phyloP scores from a whole-genome alignment of 2,797 vertebrate genomes.

The Clarias laeviceps region DNA sequence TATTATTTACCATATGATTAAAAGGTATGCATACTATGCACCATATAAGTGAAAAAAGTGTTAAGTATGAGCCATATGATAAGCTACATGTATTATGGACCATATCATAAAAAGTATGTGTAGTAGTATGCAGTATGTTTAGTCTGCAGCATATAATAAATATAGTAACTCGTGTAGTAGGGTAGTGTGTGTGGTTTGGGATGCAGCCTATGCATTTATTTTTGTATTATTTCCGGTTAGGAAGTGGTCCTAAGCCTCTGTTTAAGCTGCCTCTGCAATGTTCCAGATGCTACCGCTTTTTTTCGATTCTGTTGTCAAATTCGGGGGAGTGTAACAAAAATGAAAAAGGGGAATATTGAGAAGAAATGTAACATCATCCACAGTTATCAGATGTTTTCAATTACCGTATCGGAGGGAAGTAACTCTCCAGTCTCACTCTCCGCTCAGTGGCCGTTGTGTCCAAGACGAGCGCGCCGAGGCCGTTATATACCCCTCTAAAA shows the following conservation, averaged over 20 bases:
- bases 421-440: conserved; percentile 20
- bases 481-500: conserved; percentile 96
- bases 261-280: too few relatives aligned
- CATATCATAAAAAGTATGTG: neutral
- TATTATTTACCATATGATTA: neutral
- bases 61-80: too few relatives aligned
- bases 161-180: neutral
- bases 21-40: too few relatives aligned
- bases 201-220: neutral
- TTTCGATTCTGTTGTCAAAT: neutral
- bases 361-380: neutral
- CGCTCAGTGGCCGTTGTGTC: conserved; percentile 55
- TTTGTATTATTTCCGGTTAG: neutral
- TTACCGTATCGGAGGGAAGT: conserved; percentile 17
- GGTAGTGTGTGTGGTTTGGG: neutral
- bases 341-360: neutral
- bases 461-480: conserved; percentile 29
- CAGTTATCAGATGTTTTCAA: conserved; percentile 28
- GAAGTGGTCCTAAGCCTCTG: neutral
- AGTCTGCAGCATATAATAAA: neutral
- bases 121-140: too few relatives aligned
- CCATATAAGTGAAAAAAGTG: too few relatives aligned
- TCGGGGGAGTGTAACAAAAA: neutral
- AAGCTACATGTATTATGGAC: too few relatives aligned
- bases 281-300: neutral